Conservation (phyloP, 1,140 invertebrate genomes). For the Drosophila rufa region DNA sequence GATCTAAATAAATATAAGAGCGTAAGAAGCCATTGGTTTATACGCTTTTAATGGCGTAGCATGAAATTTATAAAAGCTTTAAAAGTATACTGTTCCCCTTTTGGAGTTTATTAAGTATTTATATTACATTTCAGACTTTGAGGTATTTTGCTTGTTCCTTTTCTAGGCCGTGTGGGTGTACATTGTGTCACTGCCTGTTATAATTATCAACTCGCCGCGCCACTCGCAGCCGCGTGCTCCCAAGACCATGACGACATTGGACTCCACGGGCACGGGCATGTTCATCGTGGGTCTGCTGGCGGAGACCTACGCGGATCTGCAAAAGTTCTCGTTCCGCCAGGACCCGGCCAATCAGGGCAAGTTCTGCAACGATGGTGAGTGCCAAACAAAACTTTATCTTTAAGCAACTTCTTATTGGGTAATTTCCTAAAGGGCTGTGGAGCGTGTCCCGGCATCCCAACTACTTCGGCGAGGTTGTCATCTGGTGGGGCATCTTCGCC, state of each 20-base stretch:
- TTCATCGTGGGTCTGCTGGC: conserved; percentile 93
- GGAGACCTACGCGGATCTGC: conserved; percentile 95
- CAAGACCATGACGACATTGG: conserved; percentile 93
- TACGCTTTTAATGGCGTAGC: not conserved
- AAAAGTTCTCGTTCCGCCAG: conserved; percentile 95
- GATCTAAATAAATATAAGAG: not conserved
- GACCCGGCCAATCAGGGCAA: conserved; percentile 94
- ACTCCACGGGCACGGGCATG: conserved; percentile 93
- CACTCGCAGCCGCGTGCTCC: conserved; percentile 91
- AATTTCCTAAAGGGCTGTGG: conserved; percentile 90
- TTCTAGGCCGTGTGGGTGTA: conserved; percentile 96
- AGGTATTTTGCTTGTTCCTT: too few relatives aligned
- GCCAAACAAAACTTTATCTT: not conserved
- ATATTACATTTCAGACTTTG: not conserved
- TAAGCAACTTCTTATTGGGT: not conserved
- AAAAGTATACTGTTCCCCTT: not conserved
- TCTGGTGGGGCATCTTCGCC: conserved; percentile 97
- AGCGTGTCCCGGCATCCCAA: conserved; percentile 96
- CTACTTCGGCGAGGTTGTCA: conserved; percentile 97
- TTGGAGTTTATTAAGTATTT: not conserved
- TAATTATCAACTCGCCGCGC: conserved; percentile 95
- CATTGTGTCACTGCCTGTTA: conserved; percentile 95
- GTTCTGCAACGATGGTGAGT: conserved; percentile 94
- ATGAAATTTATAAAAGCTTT: not conserved
- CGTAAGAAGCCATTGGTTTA: too few relatives aligned